Base-by-base conservation (phyloP, 2,888 invertebrate species). In the Drosophila mimetica region DNA sequence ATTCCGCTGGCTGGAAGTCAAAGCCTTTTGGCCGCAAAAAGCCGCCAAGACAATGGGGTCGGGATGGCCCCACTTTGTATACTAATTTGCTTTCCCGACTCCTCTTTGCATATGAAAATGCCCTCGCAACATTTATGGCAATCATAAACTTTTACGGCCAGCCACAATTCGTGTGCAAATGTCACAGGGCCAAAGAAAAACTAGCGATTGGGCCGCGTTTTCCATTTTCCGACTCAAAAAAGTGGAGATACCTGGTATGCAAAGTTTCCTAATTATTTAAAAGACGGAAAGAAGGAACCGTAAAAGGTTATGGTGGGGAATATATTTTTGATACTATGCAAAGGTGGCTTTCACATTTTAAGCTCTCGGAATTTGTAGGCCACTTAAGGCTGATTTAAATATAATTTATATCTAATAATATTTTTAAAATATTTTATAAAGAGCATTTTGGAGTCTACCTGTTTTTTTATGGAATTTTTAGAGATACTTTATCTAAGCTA, bases 61-160 rank as follows among this genome's bases (percentile, higher is more conserved):
- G 42, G 53, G 48, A 54, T 41, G 48, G 71, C 47, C 51, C 79
- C 80, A 83, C 79, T 88, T 86, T 86, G 79, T 87, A 79, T 81
- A 82, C 89, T 85, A 86, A 86, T 89, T 89, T 79, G 86, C 83
- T 75, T 30, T 4, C 42, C 11, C 13, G 4, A 28, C 37, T 41
- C 18, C 25, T 30, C 55, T n/a, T 86, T 87, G 88, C 86, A 89
- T 83, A 79, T 71, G 63, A 79, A 85, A 71, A 77, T 77, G 88
- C 86, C 60, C 72, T 51, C 75, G 61, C 76, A 77, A 77, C 86
- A 86, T 80, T 88, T 88, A 89, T 89, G 88, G 83, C 88, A 73
- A 74, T 75, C 83, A 87, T 89, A 86, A 88, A 86, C 77, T 89
- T 87, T 87, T 86, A 89, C 88, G 83, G 79, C 75, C 80, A 64